Percentiles rank a stretch among this genome's conserved stretches.
Evolutionary conservation across 2,797 vertebrate genomes (phyloP).

Genomic region (Sebastes glaucus): DNA sequence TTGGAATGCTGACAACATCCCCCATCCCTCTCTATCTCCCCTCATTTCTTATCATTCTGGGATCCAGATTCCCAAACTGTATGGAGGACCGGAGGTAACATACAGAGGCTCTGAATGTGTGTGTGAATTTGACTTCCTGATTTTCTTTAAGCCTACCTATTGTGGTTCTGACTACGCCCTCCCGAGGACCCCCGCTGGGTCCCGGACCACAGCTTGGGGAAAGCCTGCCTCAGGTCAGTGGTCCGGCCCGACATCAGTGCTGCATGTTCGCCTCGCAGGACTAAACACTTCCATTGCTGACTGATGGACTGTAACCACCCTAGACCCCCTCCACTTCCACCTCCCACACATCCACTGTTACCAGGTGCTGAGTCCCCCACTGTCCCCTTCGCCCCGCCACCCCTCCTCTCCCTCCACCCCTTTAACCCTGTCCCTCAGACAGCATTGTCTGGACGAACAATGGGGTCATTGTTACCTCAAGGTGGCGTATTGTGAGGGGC

Average conservation of each 20-base stretch:
- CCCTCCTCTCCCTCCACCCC: slow-evolving; percentile 42
- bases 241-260: slow-evolving; percentile 30
- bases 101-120: background rate
- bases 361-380: slow-evolving; percentile 62
- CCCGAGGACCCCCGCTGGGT: background rate
- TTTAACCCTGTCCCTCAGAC: slow-evolving; percentile 75
- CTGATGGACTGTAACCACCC: slow-evolving; percentile 62
- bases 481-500: slow-evolving; percentile 73
- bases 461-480: slow-evolving; percentile 77
- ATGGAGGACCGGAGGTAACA: background rate
- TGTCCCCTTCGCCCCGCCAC: slow-evolving; percentile 4
- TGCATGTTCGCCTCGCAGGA: slow-evolving; percentile 24
- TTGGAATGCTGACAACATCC: background rate
- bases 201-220: slow-evolving; percentile 20
- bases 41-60: background rate
- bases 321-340: slow-evolving; percentile 11
- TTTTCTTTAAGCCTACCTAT: slow-evolving; percentile 4
- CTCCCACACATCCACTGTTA: slow-evolving; percentile 53
- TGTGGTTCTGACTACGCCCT: background rate
- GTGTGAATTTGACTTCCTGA: background rate
- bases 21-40: too few species aligned
- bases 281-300: slow-evolving; percentile 43
- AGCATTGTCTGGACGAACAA: slow-evolving; percentile 74
- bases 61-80: background rate
- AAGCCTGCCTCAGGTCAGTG: slow-evolving; percentile 38